Evolutionary conservation across 2,888 invertebrate species (phyloP).

Genomic region (Allygus modestus): DNA sequence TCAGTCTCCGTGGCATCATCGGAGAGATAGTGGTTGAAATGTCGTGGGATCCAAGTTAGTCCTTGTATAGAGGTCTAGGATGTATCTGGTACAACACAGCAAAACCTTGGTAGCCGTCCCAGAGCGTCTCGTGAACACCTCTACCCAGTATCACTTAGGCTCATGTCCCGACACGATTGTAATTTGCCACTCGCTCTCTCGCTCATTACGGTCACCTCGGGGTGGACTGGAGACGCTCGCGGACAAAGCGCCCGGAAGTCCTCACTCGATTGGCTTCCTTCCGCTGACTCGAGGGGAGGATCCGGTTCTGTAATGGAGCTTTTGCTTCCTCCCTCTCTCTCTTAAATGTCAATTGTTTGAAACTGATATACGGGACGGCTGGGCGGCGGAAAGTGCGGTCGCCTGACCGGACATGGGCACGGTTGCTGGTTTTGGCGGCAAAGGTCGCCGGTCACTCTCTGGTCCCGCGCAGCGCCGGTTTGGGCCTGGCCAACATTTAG

Average conservation of each 20-base stretch:
- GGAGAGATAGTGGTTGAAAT: too few species aligned
- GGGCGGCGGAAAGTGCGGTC: slow-evolving; percentile 5
- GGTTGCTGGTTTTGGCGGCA: slow-evolving; percentile 30
- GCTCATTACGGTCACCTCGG: too few species aligned
- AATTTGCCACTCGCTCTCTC: too few species aligned
- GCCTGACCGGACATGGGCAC: slow-evolving; percentile 9
- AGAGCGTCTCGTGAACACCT: too few species aligned
- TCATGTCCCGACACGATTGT: too few species aligned
- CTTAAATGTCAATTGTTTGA: slow-evolving; percentile 57
- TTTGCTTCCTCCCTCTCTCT: slow-evolving; percentile 47
- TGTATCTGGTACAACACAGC: too few species aligned
- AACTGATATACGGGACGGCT: slow-evolving; percentile 45
- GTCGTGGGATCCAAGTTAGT: too few species aligned
- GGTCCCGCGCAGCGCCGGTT: background rate
- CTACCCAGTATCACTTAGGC: too few species aligned
- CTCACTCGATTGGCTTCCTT: slow-evolving; percentile 59
- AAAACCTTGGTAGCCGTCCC: too few species aligned
- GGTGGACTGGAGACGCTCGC: background rate
- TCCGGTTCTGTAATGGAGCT: slow-evolving; percentile 58
- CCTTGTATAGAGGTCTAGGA: too few species aligned
- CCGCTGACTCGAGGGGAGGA: slow-evolving; percentile 43
- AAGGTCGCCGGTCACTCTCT: slow-evolving; percentile 7
- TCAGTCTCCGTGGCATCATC: too few species aligned
- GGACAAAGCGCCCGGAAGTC: slow-evolving; percentile 45
- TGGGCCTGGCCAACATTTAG: too few species aligned